Evolutionary conservation across 1,140 invertebrate species (phyloP).

Genomic region (Euura lappo): DNA sequence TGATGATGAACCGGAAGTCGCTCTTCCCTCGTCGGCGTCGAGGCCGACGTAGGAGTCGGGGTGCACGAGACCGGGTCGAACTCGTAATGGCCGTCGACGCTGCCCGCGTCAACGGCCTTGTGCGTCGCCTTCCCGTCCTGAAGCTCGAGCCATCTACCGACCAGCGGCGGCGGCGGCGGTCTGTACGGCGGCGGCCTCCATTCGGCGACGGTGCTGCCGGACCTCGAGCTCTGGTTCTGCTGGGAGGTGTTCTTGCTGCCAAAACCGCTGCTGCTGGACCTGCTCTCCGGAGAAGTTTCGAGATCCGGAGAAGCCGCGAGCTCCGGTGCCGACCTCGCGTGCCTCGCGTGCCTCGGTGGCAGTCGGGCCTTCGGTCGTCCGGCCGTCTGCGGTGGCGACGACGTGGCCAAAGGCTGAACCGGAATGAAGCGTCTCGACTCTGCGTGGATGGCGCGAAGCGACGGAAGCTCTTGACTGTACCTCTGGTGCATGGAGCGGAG

Average conservation of each 20-base stretch:
- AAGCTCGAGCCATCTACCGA: conserved; percentile 67
- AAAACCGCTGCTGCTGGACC: conserved; percentile 87
- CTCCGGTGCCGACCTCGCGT: conserved; percentile 71
- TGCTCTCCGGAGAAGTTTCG: conserved; percentile 84
- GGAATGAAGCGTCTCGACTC: conserved; percentile 68
- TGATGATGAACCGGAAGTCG: conserved; percentile 51
- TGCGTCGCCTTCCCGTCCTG: conserved; percentile 50
- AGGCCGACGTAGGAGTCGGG: conserved; percentile 73
- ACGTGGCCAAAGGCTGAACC: conserved; percentile 62
- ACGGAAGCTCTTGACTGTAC: conserved; percentile 77
- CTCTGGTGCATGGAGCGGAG: conserved; percentile 69
- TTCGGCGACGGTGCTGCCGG: conserved; percentile 75
- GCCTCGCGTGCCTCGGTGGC: conserved; percentile 67
- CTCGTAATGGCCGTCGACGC: conserved; percentile 95
- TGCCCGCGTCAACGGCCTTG: conserved; percentile 76
- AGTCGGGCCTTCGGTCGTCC: conserved; percentile 62
- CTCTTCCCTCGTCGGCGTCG: conserved; percentile 67
- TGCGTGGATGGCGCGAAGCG: conserved; percentile 75
- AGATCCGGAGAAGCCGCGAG: conserved; percentile 64
- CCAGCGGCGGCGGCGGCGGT: conserved; percentile 69
- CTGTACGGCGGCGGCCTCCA: conserved; percentile 79
- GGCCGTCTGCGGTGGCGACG: conserved; percentile 57
- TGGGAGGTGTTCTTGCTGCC: conserved; percentile 91
- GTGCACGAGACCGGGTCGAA: conserved; percentile 82
- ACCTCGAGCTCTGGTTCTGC: conserved; percentile 75